Conservation (phyloP, 2,113 vertebrate species). For the Ivindomyrus marchei region DNA sequence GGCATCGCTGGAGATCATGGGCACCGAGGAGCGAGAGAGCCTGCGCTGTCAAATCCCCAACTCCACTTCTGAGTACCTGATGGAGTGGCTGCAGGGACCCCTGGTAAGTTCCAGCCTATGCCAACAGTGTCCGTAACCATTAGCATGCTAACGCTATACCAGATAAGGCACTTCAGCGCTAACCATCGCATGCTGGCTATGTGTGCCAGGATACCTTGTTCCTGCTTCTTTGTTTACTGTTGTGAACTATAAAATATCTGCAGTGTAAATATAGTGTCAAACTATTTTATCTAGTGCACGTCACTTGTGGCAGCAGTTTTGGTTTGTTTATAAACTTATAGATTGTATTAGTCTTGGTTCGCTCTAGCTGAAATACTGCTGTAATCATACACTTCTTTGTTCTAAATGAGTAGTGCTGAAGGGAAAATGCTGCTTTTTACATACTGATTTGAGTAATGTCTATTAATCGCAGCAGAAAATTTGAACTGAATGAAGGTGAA, state of each 20-base stretch:
- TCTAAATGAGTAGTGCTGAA: neutral
- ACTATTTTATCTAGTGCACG: neutral
- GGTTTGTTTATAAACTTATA: neutral
- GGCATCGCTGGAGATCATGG: conserved; percentile 84
- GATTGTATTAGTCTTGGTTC: neutral
- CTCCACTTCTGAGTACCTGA: conserved; percentile 73
- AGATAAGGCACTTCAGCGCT: neutral
- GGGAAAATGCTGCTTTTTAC: neutral
- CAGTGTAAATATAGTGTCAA: neutral
- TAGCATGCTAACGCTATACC: neutral
- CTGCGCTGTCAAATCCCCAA: conserved; percentile 85
- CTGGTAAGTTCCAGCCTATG: conserved; percentile 57
- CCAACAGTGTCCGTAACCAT: neutral
- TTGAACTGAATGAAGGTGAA: neutral
- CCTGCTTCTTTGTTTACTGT: neutral
- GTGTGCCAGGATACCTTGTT: neutral
- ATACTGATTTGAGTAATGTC: neutral
- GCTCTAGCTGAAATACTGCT: neutral
- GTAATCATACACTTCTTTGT: neutral
- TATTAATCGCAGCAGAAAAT: neutral
- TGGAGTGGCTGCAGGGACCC: conserved; percentile 84
- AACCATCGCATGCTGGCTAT: neutral
- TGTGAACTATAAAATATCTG: neutral
- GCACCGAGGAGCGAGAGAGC: conserved; percentile 77
- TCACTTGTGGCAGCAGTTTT: neutral